A percentile compares a stretch with the other conserved stretches of the same genome.
Evolutionary conservation across 1,140 invertebrate species (phyloP).

Genomic region (Cotesia typhae): DNA sequence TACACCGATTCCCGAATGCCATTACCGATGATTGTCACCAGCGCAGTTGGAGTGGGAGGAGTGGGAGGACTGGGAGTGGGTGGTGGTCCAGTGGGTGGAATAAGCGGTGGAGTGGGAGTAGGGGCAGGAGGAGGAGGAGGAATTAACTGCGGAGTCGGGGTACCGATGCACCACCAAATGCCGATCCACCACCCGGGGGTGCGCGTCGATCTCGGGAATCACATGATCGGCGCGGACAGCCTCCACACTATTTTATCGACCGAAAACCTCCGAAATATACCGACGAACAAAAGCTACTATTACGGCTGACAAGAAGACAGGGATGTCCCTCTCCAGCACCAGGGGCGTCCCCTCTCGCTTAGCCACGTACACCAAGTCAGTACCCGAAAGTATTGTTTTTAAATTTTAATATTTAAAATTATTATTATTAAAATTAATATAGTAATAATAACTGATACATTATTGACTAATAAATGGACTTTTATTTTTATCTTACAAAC

Average conservation of each 20-base stretch:
- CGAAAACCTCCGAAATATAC: slow-evolving; percentile 65
- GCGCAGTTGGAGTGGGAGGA: no score
- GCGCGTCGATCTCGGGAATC: slow-evolving; percentile 61
- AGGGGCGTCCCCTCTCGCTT: slow-evolving; percentile 59
- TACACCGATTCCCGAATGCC: slow-evolving; percentile 59
- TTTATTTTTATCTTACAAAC: background rate
- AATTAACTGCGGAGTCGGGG: background rate
- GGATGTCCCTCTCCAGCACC: slow-evolving; percentile 54
- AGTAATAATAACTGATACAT: no score
- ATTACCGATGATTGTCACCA: slow-evolving; percentile 41
- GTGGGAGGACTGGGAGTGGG: no score
- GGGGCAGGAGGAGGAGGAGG: no score
- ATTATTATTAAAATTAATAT: background rate
- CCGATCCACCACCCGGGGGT: slow-evolving; percentile 31
- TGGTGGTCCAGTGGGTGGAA: no score
- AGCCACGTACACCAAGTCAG: slow-evolving; percentile 63
- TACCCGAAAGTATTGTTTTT: slow-evolving; percentile 63
- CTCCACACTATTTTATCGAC: slow-evolving; percentile 60
- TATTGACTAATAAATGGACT: background rate
- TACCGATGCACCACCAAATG: slow-evolving; percentile 35
- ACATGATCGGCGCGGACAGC: slow-evolving; percentile 63
- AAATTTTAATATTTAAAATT: slow-evolving; percentile 33
- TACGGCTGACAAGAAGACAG: slow-evolving; percentile 69
- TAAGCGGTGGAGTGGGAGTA: no score
- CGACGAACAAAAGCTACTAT: slow-evolving; percentile 69